Evolutionary conservation across 2,113 vertebrate species (phyloP).

Genomic region (Pomatorhinus ruficollis): DNA sequence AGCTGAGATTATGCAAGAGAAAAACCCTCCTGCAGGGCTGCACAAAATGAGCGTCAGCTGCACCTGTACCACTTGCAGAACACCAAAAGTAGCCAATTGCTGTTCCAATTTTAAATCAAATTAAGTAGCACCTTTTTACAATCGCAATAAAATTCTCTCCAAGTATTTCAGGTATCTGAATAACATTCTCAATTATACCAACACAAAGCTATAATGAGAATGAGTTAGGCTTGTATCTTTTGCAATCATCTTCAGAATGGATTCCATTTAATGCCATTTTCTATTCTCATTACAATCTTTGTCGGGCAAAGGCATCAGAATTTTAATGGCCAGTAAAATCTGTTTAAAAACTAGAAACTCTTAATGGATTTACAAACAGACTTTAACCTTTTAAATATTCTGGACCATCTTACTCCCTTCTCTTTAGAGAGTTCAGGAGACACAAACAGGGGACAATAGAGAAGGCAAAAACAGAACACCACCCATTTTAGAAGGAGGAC

Average conservation of each 20-base stretch:
- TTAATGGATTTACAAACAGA: slow-evolving; percentile 5
- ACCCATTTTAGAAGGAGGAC: not conserved
- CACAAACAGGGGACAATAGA: not conserved
- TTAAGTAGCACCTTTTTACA: slow-evolving; percentile 38
- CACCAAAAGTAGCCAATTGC: not conserved
- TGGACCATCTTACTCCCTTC: not conserved
- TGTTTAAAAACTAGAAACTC: slow-evolving; percentile 35
- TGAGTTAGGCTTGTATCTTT: slow-evolving; percentile 12
- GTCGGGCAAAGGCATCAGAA: slow-evolving; percentile 4
- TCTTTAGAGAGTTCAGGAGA: not conserved
- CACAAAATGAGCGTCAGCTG: not conserved
- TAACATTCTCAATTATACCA: slow-evolving; percentile 31
- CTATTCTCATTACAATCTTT: slow-evolving; percentile 38
- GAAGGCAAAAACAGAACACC: not conserved
- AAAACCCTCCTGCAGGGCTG: not conserved
- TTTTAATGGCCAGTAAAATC: slow-evolving; percentile 32
- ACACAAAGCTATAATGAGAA: slow-evolving; percentile 37
- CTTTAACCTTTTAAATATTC: slow-evolving; percentile 8
- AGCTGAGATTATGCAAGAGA: not conserved
- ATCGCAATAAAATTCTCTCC: slow-evolving; percentile 26
- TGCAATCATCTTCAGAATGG: slow-evolving; percentile 34
- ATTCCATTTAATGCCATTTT: slow-evolving; percentile 44
- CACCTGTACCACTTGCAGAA: not conserved
- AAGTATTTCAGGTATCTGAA: slow-evolving; percentile 23
- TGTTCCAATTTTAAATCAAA: slow-evolving; percentile 34